phyloP scores from a whole-genome alignment of 2,797 vertebrate genomes.

The Stomatorhinus walkeri region DNA sequence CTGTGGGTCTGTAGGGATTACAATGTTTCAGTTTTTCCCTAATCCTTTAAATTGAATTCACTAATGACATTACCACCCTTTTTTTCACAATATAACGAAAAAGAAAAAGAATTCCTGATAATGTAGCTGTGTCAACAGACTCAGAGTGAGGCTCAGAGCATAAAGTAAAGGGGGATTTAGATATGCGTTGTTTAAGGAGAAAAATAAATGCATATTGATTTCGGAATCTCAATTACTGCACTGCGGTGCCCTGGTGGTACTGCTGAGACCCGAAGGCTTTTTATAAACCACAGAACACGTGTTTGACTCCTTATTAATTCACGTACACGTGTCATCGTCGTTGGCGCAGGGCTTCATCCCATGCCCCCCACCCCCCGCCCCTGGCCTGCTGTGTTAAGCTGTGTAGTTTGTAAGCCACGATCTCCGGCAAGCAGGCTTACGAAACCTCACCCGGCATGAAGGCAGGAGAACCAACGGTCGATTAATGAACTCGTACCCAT shows the following conservation, averaged over 20 bases:
- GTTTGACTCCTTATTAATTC: slow-evolving; percentile 45
- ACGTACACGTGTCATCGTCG: slow-evolving; percentile 31
- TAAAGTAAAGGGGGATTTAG: slow-evolving; percentile 21
- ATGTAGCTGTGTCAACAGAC: slow-evolving; percentile 20
- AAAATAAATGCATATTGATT: slow-evolving; percentile 35
- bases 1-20: slow-evolving; percentile 40
- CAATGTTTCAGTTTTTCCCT: slow-evolving; percentile 35
- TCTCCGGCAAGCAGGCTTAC: slow-evolving; percentile 39
- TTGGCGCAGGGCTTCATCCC: slow-evolving; percentile 32
- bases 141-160: not conserved
- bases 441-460: slow-evolving; percentile 34
- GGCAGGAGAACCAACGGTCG: slow-evolving; percentile 39
- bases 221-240: slow-evolving; percentile 40
- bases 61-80: slow-evolving; percentile 42
- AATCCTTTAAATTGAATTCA: slow-evolving; percentile 49
- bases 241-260: slow-evolving; percentile 31
- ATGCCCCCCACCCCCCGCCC: slow-evolving; percentile 17
- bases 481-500: slow-evolving; percentile 44
- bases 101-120: slow-evolving; percentile 10
- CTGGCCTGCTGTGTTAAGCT: slow-evolving; percentile 43
- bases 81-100: slow-evolving; percentile 9
- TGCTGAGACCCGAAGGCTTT: slow-evolving; percentile 35
- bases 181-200: slow-evolving; percentile 21
- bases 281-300: slow-evolving; percentile 41
- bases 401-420: slow-evolving; percentile 42